Base-by-base conservation (phyloP, 2,113 vertebrate genomes). In the Dermatemys mawii region DNA sequence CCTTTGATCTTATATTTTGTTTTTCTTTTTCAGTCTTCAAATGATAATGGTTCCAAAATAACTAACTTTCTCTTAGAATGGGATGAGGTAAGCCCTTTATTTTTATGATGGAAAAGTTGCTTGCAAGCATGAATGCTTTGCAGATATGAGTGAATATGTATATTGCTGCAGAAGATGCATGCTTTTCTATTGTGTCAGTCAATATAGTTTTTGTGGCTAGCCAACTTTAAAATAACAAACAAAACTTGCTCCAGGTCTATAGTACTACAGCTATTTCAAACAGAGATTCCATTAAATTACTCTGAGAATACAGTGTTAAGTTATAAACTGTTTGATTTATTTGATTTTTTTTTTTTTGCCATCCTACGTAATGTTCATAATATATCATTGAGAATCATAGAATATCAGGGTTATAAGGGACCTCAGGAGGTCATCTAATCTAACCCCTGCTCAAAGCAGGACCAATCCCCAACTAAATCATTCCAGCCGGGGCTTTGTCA, bases 11-110 rank as follows among this genome's bases (percentile, higher is more conserved):
- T 95, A 93, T 79, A 83, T 78, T 53, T 84, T 94, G 76, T 93
- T 89, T 93, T 82, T 97, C 95, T 82, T 19, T 85, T 96, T 60
- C 94, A 99, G 98, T 96, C 98, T 22, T 98, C 98, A 89, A 98
- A 97, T 96, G 98, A 98, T 95, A 98, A 98, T 83, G 98, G 98
- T 89, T 98, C 98, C 89, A 98, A 98, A 97, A 98, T 98, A 95
- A 98, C 97, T 32, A 98, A 95, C 90, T 99, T 98, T 91, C 96
- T 98, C 96, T 97, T 99, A 93, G 98, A 99, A 96, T 98, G 98
- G 97, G 98, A 98, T 97, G 98, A 98, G 98, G 98, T 98, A 97
- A 97, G 97, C 57, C n/a, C 48, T 85, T 73, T 89, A 78, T 54
- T 94, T 94, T 97, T 93, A 84, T 90, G 83, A 84, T 94, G 35